These are phyloP conservation scores for Gymnoscopelus braueri DNA, from an alignment of 2,797 vertebrate genomes.

Conservation along the genomic window DNA sequence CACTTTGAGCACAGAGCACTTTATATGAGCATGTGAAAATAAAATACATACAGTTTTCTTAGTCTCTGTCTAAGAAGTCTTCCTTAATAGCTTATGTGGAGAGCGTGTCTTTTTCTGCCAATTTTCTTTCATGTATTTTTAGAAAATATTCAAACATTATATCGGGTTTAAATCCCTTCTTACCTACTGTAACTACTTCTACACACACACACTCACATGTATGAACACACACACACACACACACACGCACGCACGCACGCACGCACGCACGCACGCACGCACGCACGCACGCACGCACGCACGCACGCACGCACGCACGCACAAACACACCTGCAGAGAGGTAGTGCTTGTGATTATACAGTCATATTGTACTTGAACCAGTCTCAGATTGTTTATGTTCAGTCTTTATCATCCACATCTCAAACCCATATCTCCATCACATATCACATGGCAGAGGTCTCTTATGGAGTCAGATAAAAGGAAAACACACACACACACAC, in stretches of 20 bases:
- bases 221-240: not conserved
- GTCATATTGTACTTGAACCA: slow-evolving; percentile 19
- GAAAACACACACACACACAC: not conserved
- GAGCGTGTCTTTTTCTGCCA: too few species aligned
- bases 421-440: slow-evolving; percentile 18
- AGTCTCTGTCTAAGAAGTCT: too few species aligned
- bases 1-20: too few species aligned
- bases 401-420: slow-evolving; percentile 35
- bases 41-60: too few species aligned
- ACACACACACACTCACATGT: not conserved
- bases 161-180: too few species aligned
- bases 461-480: not conserved
- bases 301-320: not conserved
- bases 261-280: not conserved
- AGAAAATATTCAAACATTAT: too few species aligned
- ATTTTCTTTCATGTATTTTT: too few species aligned
- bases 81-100: too few species aligned
- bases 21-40: too few species aligned
- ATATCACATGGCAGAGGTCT: slow-evolving; percentile 12
- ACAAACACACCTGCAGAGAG: not conserved
- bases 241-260: not conserved
- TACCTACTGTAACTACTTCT: too few species aligned
- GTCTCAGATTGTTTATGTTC: slow-evolving; percentile 6
- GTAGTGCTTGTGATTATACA: slow-evolving; percentile 9
- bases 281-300: slow-evolving; percentile 1